A percentile compares a stretch with the other conserved stretches of the same genome.
Evolutionary conservation across 2,797 vertebrate species (phyloP).

Genomic region (Emydoidea blandingii): DNA sequence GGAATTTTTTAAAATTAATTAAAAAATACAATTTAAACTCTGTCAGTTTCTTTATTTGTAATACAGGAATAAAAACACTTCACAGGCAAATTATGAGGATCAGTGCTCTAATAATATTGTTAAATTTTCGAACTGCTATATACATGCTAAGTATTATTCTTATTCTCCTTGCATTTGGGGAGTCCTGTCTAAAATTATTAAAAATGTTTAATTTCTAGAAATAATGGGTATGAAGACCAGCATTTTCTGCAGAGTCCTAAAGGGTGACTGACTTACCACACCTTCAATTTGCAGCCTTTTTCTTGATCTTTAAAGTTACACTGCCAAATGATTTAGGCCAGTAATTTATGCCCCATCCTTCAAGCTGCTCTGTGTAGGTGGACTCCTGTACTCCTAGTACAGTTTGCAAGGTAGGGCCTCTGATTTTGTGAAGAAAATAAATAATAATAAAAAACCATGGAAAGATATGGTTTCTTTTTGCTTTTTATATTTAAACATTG

Average conservation of each 20-base stretch:
- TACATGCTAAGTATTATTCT: not conserved
- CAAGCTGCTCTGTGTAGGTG: not conserved
- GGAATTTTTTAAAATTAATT: not conserved
- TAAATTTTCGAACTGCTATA: not conserved
- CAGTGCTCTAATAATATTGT: not conserved
- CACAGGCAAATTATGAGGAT: not conserved
- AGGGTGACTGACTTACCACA: not conserved
- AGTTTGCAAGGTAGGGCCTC: not conserved
- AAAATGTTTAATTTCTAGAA: not conserved
- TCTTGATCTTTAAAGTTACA: not conserved
- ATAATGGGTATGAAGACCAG: not conserved
- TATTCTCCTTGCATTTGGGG: not conserved
- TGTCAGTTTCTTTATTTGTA: not conserved
- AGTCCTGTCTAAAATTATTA: not conserved
- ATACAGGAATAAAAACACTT: not conserved
- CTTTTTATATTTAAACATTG: not conserved
- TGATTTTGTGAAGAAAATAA: not conserved
- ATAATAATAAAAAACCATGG: rapidly evolving
- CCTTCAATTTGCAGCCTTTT: not conserved
- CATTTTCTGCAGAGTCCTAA: constrained; percentile 2
- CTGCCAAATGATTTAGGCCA: not conserved
- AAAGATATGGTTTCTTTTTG: not conserved
- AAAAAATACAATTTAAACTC: not conserved
- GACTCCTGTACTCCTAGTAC: not conserved
- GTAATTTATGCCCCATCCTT: not conserved